Evolutionary conservation across 2,888 invertebrate species (phyloP).

Genomic region (Hoplodrina ambigua): DNA sequence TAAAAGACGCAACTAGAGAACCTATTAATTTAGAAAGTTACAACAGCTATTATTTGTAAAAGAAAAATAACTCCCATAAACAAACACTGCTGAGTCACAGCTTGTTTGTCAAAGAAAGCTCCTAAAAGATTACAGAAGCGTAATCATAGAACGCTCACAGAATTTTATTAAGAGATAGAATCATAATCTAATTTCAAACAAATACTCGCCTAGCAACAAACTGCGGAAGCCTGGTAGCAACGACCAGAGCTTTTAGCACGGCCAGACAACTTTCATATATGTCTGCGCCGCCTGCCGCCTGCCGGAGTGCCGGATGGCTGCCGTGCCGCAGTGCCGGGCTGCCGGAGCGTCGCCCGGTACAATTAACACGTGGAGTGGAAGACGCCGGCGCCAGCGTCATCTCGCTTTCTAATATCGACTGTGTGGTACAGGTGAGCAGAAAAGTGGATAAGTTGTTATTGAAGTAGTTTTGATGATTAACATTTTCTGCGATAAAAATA

Average conservation of each 20-base stretch:
- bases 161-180: not conserved
- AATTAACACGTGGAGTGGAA: constrained; percentile 77
- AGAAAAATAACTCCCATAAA: not conserved
- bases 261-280: constrained; percentile 72
- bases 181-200: constrained; percentile 27
- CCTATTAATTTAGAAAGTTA: constrained; percentile 3
- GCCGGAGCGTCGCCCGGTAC: constrained; percentile 57
- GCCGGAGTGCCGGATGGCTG: constrained; percentile 12
- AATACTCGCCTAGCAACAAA: constrained; percentile 31
- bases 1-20: not conserved
- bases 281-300: constrained; percentile 58
- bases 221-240: constrained; percentile 22
- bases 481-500: no score
- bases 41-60: not conserved
- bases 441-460: constrained; percentile 28
- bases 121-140: not conserved
- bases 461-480: not conserved
- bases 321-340: constrained; percentile 8
- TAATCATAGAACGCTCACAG: not conserved
- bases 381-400: constrained; percentile 75
- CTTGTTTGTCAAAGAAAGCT: not conserved
- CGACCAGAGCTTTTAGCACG: constrained; percentile 45
- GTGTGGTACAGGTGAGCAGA: constrained; percentile 65
- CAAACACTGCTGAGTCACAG: not conserved
- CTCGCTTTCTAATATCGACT: constrained; percentile 83